These are phyloP conservation scores for Knipowitschia caucasica DNA, from an alignment of 2,797 vertebrate species.

Conservation along the genomic window DNA sequence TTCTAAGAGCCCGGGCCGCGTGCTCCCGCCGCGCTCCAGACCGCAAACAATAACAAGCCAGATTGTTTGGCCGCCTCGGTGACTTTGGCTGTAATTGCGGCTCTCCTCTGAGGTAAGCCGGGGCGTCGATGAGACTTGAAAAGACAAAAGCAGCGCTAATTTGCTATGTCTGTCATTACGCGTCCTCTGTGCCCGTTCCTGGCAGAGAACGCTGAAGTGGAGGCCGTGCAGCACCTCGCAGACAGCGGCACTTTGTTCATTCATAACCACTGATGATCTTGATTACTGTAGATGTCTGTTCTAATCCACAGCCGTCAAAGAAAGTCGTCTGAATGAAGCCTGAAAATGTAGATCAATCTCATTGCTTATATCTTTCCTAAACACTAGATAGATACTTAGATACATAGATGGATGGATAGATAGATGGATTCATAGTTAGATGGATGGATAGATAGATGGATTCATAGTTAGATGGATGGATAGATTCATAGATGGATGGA, in stretches of 20 bases:
- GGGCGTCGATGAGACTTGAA: conserved; percentile 22
- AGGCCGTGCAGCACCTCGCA: conserved; percentile 10
- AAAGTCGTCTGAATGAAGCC: too few relatives aligned
- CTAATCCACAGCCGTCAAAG: too few relatives aligned
- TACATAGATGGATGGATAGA: too few relatives aligned
- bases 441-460: too few relatives aligned
- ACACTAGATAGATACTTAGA: too few relatives aligned
- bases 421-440: too few relatives aligned
- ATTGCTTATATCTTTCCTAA: too few relatives aligned
- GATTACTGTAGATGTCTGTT: too few relatives aligned
- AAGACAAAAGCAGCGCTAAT: conserved; percentile 37
- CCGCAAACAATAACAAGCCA: conserved; percentile 54
- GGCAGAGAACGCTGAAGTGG: conserved; percentile 6
- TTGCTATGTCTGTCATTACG: conserved; percentile 30
- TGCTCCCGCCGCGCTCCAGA: conserved; percentile 38
- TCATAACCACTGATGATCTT: not conserved
- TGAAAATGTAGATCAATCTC: too few relatives aligned
- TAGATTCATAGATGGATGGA: too few relatives aligned
- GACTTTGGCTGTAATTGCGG: conserved; percentile 59
- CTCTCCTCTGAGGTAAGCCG: conserved; percentile 35
- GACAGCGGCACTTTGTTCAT: too few relatives aligned
- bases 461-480: too few relatives aligned
- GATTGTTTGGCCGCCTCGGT: conserved; percentile 43
- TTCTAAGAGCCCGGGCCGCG: conserved; percentile 50
- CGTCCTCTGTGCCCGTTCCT: conserved; percentile 11